Evolutionary conservation across 2,888 invertebrate species (phyloP), one percentile per base, ranked within the genome.

Genomic region (Colostygia pectinataria): DNA sequence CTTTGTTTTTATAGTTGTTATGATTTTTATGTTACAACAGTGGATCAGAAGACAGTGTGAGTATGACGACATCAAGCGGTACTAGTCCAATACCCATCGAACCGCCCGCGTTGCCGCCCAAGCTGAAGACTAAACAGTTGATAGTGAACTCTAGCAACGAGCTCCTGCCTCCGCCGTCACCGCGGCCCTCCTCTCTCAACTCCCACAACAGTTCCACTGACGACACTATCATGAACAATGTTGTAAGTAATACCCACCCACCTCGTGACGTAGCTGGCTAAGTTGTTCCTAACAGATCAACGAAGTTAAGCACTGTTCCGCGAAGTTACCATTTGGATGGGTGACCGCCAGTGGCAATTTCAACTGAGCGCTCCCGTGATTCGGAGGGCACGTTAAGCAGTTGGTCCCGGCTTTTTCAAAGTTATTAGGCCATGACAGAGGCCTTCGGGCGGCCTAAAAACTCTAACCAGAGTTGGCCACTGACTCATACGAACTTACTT

Each of bases 21-120:
- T 20, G 4, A 20, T 20, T 20, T 20, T 4, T 4, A 6, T 20
- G 6, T 4, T 15, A 3, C 15, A 31, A 8, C 66, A 90, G 89
- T 65, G 87, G 89, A 25, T 89, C 89, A 5, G 89, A 89, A 60
- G 89, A 90, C 62, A 87, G 84, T 53, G 81, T 86, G 18, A 85
- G 82, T 63, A 78, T 87, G 71, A 76, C 70, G 13, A 75, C 82
- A 25, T 71, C 92, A 74, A 74, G 90, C 77, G 68, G 84, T 61
- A 77, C 90, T 71, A 77, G 92, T 83, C 92, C 78, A 56, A 82
- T 80, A 70, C 92, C 76, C 63, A 87, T 72, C 32, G 88, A 84
- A 59, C 88, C 87, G 9, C 91, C 92, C 1, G 92, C 92, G 10
- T 65, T 92, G 49, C 92, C 92, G 18, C 92, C 92, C 29, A 92